Conservation (phyloP, 2,797 vertebrate species). For the Myiothlypis chrysogaster region DNA sequence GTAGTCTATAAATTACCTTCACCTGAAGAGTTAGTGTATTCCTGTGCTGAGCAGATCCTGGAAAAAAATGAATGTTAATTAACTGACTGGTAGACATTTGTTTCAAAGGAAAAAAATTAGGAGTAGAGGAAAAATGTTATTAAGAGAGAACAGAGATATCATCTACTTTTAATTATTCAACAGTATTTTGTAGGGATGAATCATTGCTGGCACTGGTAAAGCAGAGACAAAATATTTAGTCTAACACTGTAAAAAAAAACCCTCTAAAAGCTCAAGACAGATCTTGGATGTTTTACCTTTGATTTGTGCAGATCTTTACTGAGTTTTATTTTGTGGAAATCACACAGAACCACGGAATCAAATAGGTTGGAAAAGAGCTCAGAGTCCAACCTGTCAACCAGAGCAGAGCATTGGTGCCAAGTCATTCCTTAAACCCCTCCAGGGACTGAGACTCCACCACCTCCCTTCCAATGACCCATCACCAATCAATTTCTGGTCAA, state of each 20-base stretch:
- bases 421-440: not conserved
- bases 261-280: not conserved
- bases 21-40: not conserved
- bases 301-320: not conserved
- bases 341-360: not conserved
- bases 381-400: not conserved
- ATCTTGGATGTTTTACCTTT: not conserved
- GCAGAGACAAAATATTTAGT: not conserved
- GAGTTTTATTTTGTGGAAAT: not conserved
- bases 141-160: not conserved
- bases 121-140: not conserved
- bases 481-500: too few relatives aligned
- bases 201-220: not conserved
- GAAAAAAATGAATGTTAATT: not conserved
- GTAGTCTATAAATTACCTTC: not conserved
- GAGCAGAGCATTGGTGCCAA: too few relatives aligned
- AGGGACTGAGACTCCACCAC: not conserved
- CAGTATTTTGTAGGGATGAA: not conserved
- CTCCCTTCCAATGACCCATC: not conserved
- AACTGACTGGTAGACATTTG: not conserved
- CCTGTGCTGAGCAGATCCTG: not conserved
- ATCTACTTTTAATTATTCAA: slow-evolving; percentile 25
- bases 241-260: not conserved
- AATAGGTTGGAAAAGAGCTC: not conserved
- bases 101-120: slow-evolving; percentile 11